Percentiles rank a stretch among this genome's conserved stretches.
Evolutionary conservation across 2,888 invertebrate species (phyloP).

Genomic region (Acrocera orbiculus): DNA sequence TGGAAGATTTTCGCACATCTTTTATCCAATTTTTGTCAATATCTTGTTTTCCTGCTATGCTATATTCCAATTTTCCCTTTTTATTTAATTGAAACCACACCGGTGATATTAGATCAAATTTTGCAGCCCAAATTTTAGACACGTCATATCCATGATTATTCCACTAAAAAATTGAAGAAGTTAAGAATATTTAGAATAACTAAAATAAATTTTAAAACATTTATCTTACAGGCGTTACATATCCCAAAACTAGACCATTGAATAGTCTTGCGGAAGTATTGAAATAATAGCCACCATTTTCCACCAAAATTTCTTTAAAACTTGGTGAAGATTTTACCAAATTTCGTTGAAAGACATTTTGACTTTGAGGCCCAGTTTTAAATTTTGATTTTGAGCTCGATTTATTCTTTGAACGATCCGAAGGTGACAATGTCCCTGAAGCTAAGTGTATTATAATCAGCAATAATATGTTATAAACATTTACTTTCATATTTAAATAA

Average conservation of each 20-base stretch:
- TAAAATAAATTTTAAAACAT: background rate
- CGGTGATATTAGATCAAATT: constrained; percentile 81
- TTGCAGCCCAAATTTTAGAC: constrained; percentile 73
- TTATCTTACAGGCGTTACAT: constrained; percentile 71
- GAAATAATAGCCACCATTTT: constrained; percentile 57
- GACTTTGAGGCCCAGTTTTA: constrained; percentile 38
- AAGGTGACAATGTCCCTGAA: too few relatives aligned
- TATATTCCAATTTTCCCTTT: constrained; percentile 42
- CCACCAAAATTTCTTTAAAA: constrained; percentile 54
- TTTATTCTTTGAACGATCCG: too few relatives aligned
- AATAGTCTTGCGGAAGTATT: constrained; percentile 48
- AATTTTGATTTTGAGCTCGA: too few relatives aligned
- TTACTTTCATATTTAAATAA: too few relatives aligned
- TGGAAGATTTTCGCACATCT: constrained; percentile 42
- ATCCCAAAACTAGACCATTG: constrained; percentile 63
- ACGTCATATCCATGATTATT: constrained; percentile 86
- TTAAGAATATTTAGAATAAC: too few relatives aligned
- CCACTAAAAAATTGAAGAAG: constrained; percentile 49
- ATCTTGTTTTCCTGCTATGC: constrained; percentile 60
- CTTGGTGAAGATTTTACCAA: constrained; percentile 47
- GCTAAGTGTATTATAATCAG: too few relatives aligned
- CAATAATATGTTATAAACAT: too few relatives aligned
- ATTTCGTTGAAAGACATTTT: constrained; percentile 50
- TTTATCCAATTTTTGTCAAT: constrained; percentile 70
- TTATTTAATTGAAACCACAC: constrained; percentile 82